Percentiles rank a stretch among this genome's conserved stretches.
These are phyloP conservation scores for Gisinianus flammeolus DNA, from an alignment of 2,888 invertebrate species.

Conservation along the genomic window DNA sequence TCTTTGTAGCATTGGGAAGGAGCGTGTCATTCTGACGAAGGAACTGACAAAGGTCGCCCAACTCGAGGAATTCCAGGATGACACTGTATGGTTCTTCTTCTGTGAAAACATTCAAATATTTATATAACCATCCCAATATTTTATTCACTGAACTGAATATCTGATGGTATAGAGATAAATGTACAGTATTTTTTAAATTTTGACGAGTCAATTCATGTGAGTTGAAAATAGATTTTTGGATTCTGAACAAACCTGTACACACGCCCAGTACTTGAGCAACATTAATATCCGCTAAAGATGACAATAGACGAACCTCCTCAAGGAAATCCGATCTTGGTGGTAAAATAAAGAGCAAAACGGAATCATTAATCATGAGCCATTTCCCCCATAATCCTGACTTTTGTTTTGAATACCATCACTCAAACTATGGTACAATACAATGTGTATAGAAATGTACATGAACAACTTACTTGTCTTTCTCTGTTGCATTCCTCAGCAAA, in stretches of 20 bases:
- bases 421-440: not conserved
- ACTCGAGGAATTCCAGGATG: conserved; percentile 87
- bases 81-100: conserved; percentile 83
- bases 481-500: conserved; percentile 76
- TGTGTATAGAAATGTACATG: not conserved
- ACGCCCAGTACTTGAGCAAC: conserved; percentile 81
- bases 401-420: conserved; percentile 2
- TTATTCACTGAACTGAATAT: not conserved
- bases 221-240: no score
- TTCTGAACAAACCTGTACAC: conserved; percentile 67
- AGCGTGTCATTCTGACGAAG: conserved; percentile 63
- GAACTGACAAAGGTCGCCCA: conserved; percentile 80
- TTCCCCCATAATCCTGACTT: not conserved
- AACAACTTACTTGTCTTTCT: conserved; percentile 75
- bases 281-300: conserved; percentile 83
- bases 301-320: conserved; percentile 83
- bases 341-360: conserved; percentile 11
- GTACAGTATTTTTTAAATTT: not conserved
- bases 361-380: conserved; percentile 33
- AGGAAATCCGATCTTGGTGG: conserved; percentile 77
- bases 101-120: conserved; percentile 60
- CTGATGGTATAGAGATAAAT: not conserved
- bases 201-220: no score
- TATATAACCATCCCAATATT: not conserved
- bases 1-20: conserved; percentile 54